These are phyloP conservation scores for Oncorhynchus clarkii DNA, from an alignment of 2,113 vertebrate genomes.

Conservation along the genomic window DNA sequence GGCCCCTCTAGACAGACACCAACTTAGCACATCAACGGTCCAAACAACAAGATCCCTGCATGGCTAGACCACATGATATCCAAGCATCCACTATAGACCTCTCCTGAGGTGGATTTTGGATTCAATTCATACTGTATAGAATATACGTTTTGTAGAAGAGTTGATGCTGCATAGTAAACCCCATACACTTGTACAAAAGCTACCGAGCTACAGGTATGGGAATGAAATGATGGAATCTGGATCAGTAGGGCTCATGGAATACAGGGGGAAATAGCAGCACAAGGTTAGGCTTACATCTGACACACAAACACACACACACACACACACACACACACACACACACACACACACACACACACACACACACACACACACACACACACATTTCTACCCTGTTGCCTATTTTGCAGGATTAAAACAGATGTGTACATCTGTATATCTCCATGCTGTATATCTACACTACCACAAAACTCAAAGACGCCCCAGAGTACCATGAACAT, in stretches of 20 bases:
- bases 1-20: neutral
- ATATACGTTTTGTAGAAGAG: no score
- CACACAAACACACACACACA: neutral
- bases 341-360: no score
- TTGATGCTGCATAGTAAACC: neutral
- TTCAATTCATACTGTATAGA: no score
- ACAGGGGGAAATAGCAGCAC: neutral
- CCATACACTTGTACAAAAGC: neutral
- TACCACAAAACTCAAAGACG: neutral
- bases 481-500: neutral
- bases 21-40: neutral
- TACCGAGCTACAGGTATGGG: neutral
- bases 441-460: slow-evolving; percentile 2
- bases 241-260: neutral
- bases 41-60: neutral
- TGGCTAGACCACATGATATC: neutral
- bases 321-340: no score
- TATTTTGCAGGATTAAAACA: neutral
- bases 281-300: neutral
- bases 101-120: no score
- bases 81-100: no score
- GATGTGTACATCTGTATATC: no score
- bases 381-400: neutral
- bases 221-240: neutral
- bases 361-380: no score